A percentile compares a stretch with the other conserved stretches of the same genome.
Evolutionary conservation across 2,113 vertebrate species (phyloP).

Genomic region (Tachysurus fulvidraco): DNA sequence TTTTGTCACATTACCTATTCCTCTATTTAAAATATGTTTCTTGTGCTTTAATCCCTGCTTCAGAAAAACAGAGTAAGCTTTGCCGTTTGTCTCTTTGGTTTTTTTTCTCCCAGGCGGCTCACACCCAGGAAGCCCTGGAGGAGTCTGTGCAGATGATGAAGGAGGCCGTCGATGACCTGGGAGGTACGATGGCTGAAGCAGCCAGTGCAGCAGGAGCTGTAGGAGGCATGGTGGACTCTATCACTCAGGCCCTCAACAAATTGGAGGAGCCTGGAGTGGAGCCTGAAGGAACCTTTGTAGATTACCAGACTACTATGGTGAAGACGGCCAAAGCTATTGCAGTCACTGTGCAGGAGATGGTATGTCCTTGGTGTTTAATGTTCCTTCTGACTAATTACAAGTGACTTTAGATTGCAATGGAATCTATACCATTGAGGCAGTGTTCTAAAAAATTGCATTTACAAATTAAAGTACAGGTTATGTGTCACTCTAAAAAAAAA

Average conservation of each 20-base stretch:
- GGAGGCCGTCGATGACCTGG: constrained; percentile 93
- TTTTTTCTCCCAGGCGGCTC: constrained; percentile 77
- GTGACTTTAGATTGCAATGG: background rate
- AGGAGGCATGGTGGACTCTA: constrained; percentile 95
- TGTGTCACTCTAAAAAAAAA: background rate
- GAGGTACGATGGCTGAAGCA: constrained; percentile 85
- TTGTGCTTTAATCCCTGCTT: background rate
- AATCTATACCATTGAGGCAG: background rate
- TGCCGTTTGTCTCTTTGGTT: background rate
- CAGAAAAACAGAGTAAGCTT: background rate
- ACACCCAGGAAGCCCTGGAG: constrained; percentile 93
- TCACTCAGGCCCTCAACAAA: constrained; percentile 92
- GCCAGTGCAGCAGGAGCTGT: constrained; percentile 92
- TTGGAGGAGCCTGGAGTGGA: constrained; percentile 86
- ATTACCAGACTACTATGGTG: constrained; percentile 99
- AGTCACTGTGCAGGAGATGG: constrained; percentile 97
- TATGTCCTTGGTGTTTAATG: constrained; percentile 58
- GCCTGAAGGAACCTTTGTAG: constrained; percentile 94
- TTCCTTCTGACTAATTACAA: background rate
- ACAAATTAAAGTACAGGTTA: background rate
- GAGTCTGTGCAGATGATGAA: constrained; percentile 98
- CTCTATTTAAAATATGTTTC: background rate
- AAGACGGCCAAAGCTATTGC: constrained; percentile 97
- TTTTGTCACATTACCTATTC: background rate
- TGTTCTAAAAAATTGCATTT: background rate